Evolutionary conservation across 1,140 invertebrate species (phyloP), one percentile per base, ranked within the genome.

Genomic region (Alviniconcha marisindica): DNA sequence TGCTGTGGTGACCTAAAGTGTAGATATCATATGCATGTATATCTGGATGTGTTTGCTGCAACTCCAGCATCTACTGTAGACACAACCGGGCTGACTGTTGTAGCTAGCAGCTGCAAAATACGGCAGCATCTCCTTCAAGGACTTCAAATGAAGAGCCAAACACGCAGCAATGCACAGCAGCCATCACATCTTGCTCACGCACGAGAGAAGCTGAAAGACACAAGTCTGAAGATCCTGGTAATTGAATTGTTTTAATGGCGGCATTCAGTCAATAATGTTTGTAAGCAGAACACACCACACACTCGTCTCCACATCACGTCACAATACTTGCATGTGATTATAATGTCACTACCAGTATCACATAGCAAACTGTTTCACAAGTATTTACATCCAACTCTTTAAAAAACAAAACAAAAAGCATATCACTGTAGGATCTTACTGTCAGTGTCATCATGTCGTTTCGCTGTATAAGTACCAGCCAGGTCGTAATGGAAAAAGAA

Each of bases 301-400:
- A 1, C 63, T 33, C 63, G 28, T 31, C 63, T 66, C 33, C 31
- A 66, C 31, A 33, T 33, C 28, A 66, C n/a, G 31, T 66, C n/a
- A 66, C 10, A 66, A 66, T 66, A n/a, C n/a, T n/a, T n/a, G n/a
- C n/a, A n/a, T n/a, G n/a, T n/a, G n/a, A n/a, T n/a, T n/a, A n/a
- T n/a, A n/a, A n/a, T n/a, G n/a, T 66, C 63, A 66, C 28, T 66
- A 66, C 31, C 63, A 33, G 28, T 66, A 66, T 66, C 63, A 66
- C 63, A 66, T 28, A 28, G 15, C n/a, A 66, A 28, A 66, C n/a
- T 33, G 24, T 66, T 24, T 33, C 63, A 66, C n/a, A 5, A 66
- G 4, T 66, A 66, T 66, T 31, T 66, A 66, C 63, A 66, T 14
- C 63, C 44, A 24, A n/a, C n/a, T n/a, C n/a, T n/a, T n/a, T n/a